Conservation (phyloP, 2,113 vertebrate species). For the Sebastes fasciatus region DNA sequence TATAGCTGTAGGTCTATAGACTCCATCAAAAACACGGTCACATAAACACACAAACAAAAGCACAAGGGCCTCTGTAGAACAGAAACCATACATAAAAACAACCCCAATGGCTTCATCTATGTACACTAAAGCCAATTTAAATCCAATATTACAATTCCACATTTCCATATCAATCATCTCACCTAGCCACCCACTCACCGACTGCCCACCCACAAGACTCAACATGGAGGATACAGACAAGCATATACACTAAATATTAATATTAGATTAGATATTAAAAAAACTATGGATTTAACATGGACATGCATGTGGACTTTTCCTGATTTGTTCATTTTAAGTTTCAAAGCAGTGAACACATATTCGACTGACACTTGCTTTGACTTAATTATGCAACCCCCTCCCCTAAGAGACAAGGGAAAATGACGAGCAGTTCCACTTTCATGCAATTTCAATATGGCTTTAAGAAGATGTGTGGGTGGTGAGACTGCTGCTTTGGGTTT, state of each 20-base stretch:
- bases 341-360: slow-evolving; percentile 23
- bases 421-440: slow-evolving; percentile 75
- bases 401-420: slow-evolving; percentile 62
- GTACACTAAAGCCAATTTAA: slow-evolving; percentile 26
- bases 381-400: slow-evolving; percentile 63
- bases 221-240: slow-evolving; percentile 25
- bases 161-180: slow-evolving; percentile 39
- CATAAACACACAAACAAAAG: slow-evolving; percentile 22
- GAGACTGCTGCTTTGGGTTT: slow-evolving; percentile 76
- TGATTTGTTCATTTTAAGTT: slow-evolving; percentile 44
- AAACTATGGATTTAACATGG: not conserved
- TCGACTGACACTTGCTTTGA: slow-evolving; percentile 56
- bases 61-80: not conserved
- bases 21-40: not conserved
- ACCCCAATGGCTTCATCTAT: slow-evolving; percentile 9
- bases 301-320: not conserved
- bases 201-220: slow-evolving; percentile 24
- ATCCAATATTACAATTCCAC: slow-evolving; percentile 11
- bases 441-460: slow-evolving; percentile 81
- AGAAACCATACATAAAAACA: slow-evolving; percentile 21
- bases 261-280: slow-evolving; percentile 11
- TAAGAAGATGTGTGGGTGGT: slow-evolving; percentile 81
- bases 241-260: slow-evolving; percentile 39
- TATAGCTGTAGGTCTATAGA: not conserved
- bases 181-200: slow-evolving; percentile 31